Evolutionary conservation across 2,113 vertebrate species (phyloP).

Genomic region (Arothron firmamentum): DNA sequence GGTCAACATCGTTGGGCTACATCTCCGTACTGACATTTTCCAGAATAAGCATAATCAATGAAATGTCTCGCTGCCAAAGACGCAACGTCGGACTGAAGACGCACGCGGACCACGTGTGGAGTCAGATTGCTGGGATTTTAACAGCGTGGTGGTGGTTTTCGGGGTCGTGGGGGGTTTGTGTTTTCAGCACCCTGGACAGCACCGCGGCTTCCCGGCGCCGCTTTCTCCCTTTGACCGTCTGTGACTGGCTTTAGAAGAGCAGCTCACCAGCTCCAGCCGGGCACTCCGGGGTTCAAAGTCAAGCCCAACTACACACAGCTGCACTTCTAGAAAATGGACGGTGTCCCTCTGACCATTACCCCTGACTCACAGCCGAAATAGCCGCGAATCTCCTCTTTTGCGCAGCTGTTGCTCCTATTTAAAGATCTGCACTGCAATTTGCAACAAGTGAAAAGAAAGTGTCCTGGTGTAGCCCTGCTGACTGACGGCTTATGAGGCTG

Average conservation of each 20-base stretch:
- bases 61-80: conserved; percentile 28
- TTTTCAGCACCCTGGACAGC: conserved; percentile 68
- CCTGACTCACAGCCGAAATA: conserved; percentile 12
- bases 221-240: not conserved
- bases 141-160: not conserved
- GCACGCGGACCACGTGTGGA: conserved; percentile 12
- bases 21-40: conserved; percentile 61
- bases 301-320: conserved; percentile 42
- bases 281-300: conserved; percentile 22
- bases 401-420: conserved; percentile 44
- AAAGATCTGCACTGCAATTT: conserved; percentile 45
- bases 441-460: conserved; percentile 22
- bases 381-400: conserved; percentile 25
- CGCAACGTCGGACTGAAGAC: not conserved
- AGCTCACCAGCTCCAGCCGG: conserved; percentile 22
- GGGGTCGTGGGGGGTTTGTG: not conserved
- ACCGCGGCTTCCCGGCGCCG: conserved; percentile 4
- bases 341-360: conserved; percentile 26
- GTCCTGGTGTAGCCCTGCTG: no score
- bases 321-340: conserved; percentile 35
- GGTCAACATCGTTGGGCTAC: conserved; percentile 57
- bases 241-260: not conserved
- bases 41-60: conserved; percentile 68
- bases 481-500: no score
- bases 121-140: not conserved